Evolutionary conservation across 2,113 vertebrate species (phyloP), one percentile per base, ranked within the genome.

Genomic region (Apaloderma vittatum): DNA sequence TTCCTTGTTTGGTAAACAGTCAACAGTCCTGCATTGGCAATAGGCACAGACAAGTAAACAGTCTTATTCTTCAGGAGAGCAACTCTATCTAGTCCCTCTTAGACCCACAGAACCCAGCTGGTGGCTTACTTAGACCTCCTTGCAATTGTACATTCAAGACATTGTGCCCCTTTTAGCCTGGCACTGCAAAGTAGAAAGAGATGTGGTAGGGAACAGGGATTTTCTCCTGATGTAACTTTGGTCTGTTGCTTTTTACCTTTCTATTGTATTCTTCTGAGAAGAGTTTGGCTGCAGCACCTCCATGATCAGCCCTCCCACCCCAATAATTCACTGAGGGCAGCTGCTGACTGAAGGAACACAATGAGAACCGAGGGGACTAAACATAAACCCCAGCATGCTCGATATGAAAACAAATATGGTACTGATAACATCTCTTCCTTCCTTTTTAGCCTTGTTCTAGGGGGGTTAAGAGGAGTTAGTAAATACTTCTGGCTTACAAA

Each of bases 371-470:
- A 43, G 37, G 17, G 59, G 15, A 5, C 37, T 76, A 45, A 48
- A 61, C 0, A 8, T 52, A 43, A 68, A 59, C 63, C 8, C 0
- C 15, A 37, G 16, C 26, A 8, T 3, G 5, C 17, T 8, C 34
- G 19, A 32, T 15, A 70, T 3, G 16, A 88, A 92, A 93, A 62
- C n/a, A 87, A 89, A 82, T 5, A 23, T 1, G 2, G 12, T 54
- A 12, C 15, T 6, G 82, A 92, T 86, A 90, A 19, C 10, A 73
- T 30, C 59, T 55, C 63, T 59, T 70, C 26, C 51, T 94, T 62
- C 57, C 74, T 61, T 71, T 70, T 46, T 48, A 12, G 3, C 22
- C 29, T 55, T 32, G 22, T 8, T 54, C 17, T 12, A 18, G 9
- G 21, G 8, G 20, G 45, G 16, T 37, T n/a, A 8, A 63, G 18